Percentiles rank a stretch among this genome's conserved stretches.
Conservation (phyloP, 2,888 invertebrate genomes). For the Drosophila paramelanica region DNA sequence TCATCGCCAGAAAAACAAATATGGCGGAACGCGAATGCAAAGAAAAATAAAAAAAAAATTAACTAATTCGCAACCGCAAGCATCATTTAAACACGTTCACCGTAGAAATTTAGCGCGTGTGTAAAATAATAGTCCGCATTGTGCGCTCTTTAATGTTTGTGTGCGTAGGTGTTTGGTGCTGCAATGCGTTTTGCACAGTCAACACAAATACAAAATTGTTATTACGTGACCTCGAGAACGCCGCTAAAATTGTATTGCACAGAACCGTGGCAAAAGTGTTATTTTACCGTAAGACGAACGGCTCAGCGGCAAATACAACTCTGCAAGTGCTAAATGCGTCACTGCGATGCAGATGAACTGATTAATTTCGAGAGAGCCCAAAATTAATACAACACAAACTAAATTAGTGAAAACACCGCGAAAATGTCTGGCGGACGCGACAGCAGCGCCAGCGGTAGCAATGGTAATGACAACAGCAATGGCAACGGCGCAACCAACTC, state of each 20-base stretch:
- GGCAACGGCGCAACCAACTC: constrained; percentile 56
- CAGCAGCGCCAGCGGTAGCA: constrained; percentile 56
- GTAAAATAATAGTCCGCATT: constrained; percentile 9
- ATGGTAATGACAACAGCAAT: constrained; percentile 55
- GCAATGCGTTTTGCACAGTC: constrained; percentile 56
- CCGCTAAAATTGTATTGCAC: constrained; percentile 60
- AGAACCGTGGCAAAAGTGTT: constrained; percentile 29
- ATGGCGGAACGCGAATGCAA: constrained; percentile 66
- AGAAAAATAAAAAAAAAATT: constrained; percentile 59
- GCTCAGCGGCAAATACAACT: constrained; percentile 20
- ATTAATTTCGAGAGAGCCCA: constrained; percentile 10
- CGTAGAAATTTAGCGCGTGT: constrained; percentile 7
- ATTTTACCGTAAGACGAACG: constrained; percentile 2
- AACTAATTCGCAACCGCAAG: constrained; percentile 50
- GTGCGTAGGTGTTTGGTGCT: constrained; percentile 2
- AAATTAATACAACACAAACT: constrained; percentile 19
- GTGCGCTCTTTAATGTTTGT: constrained; percentile 7
- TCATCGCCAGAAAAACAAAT: constrained; percentile 71
- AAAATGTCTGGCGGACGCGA: constrained; percentile 83
- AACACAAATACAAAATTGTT: constrained; percentile 62
- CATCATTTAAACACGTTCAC: constrained; percentile 16
- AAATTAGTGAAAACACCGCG: constrained; percentile 10
- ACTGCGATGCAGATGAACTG: constrained; percentile 35
- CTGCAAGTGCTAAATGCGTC: constrained; percentile 19
- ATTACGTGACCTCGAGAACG: constrained; percentile 78